Evolutionary conservation across 2,113 vertebrate genomes (phyloP), one percentile per base, ranked within the genome.

Genomic region (Mustela lutreola): DNA sequence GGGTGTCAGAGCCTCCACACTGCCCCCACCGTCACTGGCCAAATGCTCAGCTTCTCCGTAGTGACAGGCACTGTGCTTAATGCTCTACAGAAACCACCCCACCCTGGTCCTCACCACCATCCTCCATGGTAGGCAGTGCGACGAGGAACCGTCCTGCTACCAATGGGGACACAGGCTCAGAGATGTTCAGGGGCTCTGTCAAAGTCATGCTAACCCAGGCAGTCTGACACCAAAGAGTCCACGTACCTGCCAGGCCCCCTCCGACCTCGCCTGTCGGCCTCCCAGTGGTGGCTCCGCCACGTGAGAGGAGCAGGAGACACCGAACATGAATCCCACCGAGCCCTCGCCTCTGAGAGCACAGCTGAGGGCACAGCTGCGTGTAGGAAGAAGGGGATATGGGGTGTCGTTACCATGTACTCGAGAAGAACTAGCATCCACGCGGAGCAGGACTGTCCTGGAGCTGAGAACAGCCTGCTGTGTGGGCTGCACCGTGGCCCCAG

Each of bases 31-130:
- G 75, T 39, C 62, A 31, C 8, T 8, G 6, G 45, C 53, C 24
- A 18, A 24, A 21, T 0, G 19, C 2, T 15, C 58, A 48, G 11
- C 12, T 31, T n/a, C 36, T 50, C 63, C 3, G 0, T 11, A 8
- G 6, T 4, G 18, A 82, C 67, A 42, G 60, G 65, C 0, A 1
- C 12, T 2, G 1, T 22, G 62, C 53, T 22, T 4, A 26, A 12
- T 0, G 4, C 80, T 8, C 14, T 3, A 33, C 0, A 48, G 80
- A 63, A 42, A 73, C 31, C 7, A 26, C 7, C 39, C 39, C 10
- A 2, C 9, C 71, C 71, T 0, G 2, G 0, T 18, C 26, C 15
- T 39, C 62, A n/a, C 2, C 0, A 3, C 4, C 5, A 26, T 11
- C 33, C 19, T 19, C n/a, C n/a, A 31, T 4, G 1, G 45, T 2